Percentiles rank a stretch among this genome's conserved stretches.
phyloP scores from a whole-genome alignment of 2,113 vertebrate genomes.

The Plecotus auritus region DNA sequence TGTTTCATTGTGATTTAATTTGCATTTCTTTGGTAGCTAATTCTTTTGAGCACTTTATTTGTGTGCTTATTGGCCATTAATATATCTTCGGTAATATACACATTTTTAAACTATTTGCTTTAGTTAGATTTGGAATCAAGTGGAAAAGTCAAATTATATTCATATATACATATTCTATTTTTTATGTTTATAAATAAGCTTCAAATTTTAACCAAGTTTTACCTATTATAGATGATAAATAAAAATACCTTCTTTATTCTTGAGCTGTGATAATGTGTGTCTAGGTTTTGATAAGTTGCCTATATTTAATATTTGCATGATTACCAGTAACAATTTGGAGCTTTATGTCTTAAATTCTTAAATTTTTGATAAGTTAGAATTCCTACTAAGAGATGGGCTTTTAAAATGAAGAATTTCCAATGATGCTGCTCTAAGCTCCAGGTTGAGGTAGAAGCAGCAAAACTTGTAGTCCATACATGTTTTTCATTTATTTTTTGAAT shows the following conservation, averaged over 20 bases:
- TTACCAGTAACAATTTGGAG: not conserved
- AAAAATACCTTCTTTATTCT: not conserved
- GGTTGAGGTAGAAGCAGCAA: not conserved
- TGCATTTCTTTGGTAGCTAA: not conserved
- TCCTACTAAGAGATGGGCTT: not conserved
- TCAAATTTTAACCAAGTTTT: not conserved
- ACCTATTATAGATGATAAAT: conserved; percentile 7
- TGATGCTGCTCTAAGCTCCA: not conserved
- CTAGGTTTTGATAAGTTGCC: conserved; percentile 10
- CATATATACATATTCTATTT: not conserved
- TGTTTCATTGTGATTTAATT: not conserved
- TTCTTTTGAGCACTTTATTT: not conserved
- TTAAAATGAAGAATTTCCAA: conserved; percentile 1
- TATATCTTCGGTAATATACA: not conserved
- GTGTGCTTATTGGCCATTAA: not conserved
- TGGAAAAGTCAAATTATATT: conserved; percentile 16
- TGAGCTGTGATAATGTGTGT: not conserved
- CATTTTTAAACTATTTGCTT: conserved; percentile 30
- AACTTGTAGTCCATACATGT: not conserved
- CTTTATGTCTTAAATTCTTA: not conserved
- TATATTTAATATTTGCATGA: not conserved
- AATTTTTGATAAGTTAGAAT: conserved; percentile 25
- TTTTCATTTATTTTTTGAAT: conserved; percentile 25
- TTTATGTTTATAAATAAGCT: conserved; percentile 7
- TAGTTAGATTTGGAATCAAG: conserved; percentile 15